Evolutionary conservation across 2,888 invertebrate genomes (phyloP).

Genomic region (Tenthredo scrophulariae): DNA sequence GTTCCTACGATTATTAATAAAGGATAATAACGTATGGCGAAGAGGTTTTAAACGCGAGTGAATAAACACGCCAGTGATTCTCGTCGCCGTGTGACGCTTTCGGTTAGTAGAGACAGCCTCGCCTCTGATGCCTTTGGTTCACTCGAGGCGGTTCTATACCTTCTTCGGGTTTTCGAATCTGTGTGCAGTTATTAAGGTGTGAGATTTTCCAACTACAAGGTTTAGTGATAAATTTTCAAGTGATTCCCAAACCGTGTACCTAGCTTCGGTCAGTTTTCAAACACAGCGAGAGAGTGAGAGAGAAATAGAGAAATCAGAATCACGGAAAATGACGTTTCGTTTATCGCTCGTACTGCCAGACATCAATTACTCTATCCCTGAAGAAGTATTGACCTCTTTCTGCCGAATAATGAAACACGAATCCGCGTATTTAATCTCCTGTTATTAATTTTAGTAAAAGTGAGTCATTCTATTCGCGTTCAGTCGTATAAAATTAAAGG

Average conservation of each 20-base stretch:
- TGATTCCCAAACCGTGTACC: not conserved
- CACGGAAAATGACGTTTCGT: slow-evolving; percentile 30
- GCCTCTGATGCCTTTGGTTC: slow-evolving; percentile 18
- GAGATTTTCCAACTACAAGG: not conserved
- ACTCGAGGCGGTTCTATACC: slow-evolving; percentile 4
- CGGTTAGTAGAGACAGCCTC: slow-evolving; percentile 23
- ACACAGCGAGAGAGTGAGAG: not conserved
- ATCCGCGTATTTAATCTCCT: not conserved
- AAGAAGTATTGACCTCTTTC: not conserved
- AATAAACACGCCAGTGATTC: slow-evolving; percentile 37
- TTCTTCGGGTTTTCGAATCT: not conserved
- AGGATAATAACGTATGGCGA: not conserved
- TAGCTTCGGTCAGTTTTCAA: not conserved
- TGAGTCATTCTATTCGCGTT: not conserved
- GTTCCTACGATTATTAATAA: not conserved
- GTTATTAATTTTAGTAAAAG: not conserved
- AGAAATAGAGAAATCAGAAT: not conserved
- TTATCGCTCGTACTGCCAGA: slow-evolving; percentile 1
- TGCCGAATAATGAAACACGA: not conserved
- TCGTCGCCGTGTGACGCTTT: slow-evolving; percentile 32
- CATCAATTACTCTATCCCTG: not conserved
- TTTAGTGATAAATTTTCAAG: not conserved
- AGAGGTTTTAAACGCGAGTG: slow-evolving; percentile 34
- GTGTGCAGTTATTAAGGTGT: slow-evolving; percentile 19
- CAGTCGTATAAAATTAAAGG: not conserved